These are phyloP conservation scores for Halocynthia aurantium DNA, from an alignment of 23 tunicate genomes.

Conservation along the genomic window DNA sequence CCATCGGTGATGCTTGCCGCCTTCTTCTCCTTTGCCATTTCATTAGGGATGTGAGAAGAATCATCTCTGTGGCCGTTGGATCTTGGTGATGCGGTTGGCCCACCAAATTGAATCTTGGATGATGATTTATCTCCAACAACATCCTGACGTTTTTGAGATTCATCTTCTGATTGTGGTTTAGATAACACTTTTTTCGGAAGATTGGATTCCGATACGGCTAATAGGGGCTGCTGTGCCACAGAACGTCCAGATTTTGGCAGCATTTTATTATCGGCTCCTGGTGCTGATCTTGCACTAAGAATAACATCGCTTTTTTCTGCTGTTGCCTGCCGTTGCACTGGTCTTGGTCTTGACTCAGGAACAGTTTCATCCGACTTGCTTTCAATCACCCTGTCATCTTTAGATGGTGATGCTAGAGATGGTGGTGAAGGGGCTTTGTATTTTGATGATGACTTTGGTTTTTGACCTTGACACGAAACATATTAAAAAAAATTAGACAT, in stretches of 20 bases:
- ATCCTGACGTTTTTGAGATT: too few species aligned
- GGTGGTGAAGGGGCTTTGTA: constrained; percentile 30
- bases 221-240: not conserved
- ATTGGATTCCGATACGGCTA: too few species aligned
- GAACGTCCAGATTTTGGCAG: constrained; percentile 1
- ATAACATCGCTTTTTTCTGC: not conserved
- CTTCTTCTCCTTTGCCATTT: too few species aligned
- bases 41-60: too few species aligned
- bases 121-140: too few species aligned
- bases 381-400: not conserved
- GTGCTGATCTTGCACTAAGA: constrained; percentile 4
- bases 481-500: too few species aligned
- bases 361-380: not conserved
- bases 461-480: not conserved
- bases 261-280: not conserved
- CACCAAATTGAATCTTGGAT: too few species aligned
- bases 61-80: too few species aligned
- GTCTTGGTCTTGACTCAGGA: not conserved
- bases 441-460: constrained; percentile 20
- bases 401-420: not conserved
- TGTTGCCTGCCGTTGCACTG: not conserved
- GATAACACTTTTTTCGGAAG: too few species aligned
- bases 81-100: too few species aligned
- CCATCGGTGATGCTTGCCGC: too few species aligned
- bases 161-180: too few species aligned